Evolutionary conservation across 2,113 vertebrate species (phyloP).

Genomic region (Sorex fumeus): DNA sequence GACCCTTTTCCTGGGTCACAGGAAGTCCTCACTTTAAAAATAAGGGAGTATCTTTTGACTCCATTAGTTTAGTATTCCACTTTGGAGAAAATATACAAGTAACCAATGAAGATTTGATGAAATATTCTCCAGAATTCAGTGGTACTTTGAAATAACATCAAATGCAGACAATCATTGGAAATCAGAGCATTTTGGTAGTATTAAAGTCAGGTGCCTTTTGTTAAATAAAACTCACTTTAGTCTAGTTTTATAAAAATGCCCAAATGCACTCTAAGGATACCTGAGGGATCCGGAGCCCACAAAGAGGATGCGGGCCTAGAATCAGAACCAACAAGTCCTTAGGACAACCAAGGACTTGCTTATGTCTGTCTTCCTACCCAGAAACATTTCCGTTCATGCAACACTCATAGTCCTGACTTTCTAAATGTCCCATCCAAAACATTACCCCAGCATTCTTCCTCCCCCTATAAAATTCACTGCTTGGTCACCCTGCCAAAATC

Average conservation of each 20-base stretch:
- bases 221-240: not conserved
- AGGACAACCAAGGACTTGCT: not conserved
- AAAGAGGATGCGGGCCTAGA: not conserved
- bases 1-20: not conserved
- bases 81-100: slow-evolving; percentile 36
- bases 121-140: slow-evolving; percentile 16
- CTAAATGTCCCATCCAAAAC: not conserved
- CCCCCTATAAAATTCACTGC: not conserved
- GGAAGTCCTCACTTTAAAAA: slow-evolving; percentile 21
- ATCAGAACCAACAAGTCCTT: not conserved
- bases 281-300: not conserved
- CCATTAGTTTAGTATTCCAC: not conserved
- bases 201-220: slow-evolving; percentile 45
- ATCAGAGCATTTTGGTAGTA: not conserved
- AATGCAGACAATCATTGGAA: not conserved
- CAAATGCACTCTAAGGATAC: slow-evolving; percentile 26
- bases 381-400: not conserved
- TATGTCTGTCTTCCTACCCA: not conserved
- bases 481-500: no score
- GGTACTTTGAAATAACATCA: not conserved
- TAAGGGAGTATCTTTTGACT: not conserved
- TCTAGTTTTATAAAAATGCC: slow-evolving; percentile 2
- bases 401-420: not conserved
- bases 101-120: not conserved
- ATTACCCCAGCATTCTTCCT: not conserved